Percentiles rank a stretch among this genome's conserved stretches.
These are phyloP conservation scores for Elegia similella DNA, from an alignment of 2,888 invertebrate genomes.

Conservation along the genomic window DNA sequence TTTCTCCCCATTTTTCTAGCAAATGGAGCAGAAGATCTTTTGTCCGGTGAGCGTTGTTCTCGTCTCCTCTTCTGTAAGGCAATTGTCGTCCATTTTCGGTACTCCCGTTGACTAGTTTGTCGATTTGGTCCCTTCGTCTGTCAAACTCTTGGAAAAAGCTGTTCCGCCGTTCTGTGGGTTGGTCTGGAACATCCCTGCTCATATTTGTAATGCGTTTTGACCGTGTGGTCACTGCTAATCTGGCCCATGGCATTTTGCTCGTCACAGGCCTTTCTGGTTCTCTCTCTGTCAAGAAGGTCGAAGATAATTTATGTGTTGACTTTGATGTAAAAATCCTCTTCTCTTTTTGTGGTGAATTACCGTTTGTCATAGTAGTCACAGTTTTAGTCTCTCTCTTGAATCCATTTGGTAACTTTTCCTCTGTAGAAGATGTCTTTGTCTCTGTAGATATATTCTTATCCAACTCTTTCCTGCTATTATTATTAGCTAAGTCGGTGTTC, in stretches of 20 bases:
- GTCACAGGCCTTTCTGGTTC: constrained; percentile 72
- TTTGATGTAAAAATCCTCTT: constrained; percentile 65
- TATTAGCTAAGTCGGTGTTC: constrained; percentile 78
- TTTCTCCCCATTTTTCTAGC: constrained; percentile 89
- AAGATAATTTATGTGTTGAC: constrained; percentile 65
- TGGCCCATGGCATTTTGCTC: constrained; percentile 79
- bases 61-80: constrained; percentile 75
- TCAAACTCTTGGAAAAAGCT: constrained; percentile 77
- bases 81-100: constrained; percentile 64
- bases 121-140: constrained; percentile 67
- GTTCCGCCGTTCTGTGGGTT: constrained; percentile 81
- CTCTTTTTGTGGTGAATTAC: constrained; percentile 53
- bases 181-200: constrained; percentile 87
- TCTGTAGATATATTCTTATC: constrained; percentile 64
- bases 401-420: constrained; percentile 63
- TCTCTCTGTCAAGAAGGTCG: constrained; percentile 61
- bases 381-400: constrained; percentile 58
- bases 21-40: constrained; percentile 89
- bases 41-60: constrained; percentile 85
- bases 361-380: constrained; percentile 59
- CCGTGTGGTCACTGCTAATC: constrained; percentile 59
- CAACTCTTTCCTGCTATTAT: constrained; percentile 64
- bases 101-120: constrained; percentile 64
- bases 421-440: constrained; percentile 51
- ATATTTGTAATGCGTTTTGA: constrained; percentile 85